phyloP scores from a whole-genome alignment of 2,113 vertebrate species.

The Notarius quadriscutis region DNA sequence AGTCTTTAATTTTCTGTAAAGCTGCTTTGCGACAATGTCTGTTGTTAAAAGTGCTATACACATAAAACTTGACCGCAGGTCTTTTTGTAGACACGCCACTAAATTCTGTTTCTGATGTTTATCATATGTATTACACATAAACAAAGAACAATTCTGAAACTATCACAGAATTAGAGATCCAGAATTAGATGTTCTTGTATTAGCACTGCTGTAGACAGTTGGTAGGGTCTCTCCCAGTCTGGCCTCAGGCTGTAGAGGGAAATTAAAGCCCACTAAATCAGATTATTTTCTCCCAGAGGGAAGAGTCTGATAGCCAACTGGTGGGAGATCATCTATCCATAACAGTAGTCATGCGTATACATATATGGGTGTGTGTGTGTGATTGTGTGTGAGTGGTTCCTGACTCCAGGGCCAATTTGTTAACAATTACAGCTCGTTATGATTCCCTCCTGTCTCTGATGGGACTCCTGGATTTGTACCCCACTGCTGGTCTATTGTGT shows the following conservation, averaged over 20 bases:
- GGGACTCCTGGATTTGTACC: slow-evolving; percentile 55
- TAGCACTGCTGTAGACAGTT: slow-evolving; percentile 63
- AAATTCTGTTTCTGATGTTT: not conserved
- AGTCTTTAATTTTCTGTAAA: no score
- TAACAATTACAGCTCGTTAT: slow-evolving; percentile 88
- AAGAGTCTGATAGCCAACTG: slow-evolving; percentile 76
- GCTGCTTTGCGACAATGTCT: no score
- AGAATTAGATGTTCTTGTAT: slow-evolving; percentile 47
- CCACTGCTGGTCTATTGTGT: slow-evolving; percentile 59
- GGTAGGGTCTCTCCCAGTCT: slow-evolving; percentile 70
- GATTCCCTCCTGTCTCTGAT: slow-evolving; percentile 73
- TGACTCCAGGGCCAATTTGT: slow-evolving; percentile 85
- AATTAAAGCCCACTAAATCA: slow-evolving; percentile 86
- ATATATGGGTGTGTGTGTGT: slow-evolving; percentile 45
- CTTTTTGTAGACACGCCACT: not conserved
- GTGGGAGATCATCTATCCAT: slow-evolving; percentile 79
- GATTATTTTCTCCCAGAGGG: slow-evolving; percentile 81
- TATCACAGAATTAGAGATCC: not conserved
- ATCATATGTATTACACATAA: not conserved
- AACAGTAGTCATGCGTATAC: slow-evolving; percentile 42
- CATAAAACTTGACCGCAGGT: no score
- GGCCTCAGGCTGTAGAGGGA: slow-evolving; percentile 72
- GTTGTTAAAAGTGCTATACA: no score
- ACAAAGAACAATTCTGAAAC: not conserved
- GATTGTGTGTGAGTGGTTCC: slow-evolving; percentile 65